These are phyloP conservation scores for Andrena minutula DNA, from an alignment of 2,888 invertebrate genomes.

Conservation along the genomic window DNA sequence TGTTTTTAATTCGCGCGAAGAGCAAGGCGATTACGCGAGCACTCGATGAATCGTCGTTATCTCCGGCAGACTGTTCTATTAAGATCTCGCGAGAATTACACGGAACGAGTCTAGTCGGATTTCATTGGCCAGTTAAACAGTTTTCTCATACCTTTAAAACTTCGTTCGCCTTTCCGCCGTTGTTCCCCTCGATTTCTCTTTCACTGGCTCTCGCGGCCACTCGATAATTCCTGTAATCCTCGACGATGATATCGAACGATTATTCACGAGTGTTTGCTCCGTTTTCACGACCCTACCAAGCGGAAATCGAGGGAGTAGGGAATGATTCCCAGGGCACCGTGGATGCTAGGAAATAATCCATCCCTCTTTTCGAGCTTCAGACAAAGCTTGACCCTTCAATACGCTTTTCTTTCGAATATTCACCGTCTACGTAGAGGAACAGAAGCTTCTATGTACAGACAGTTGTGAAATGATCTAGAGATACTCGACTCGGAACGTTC, in stretches of 20 bases:
- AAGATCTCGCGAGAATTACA: slow-evolving; percentile 59
- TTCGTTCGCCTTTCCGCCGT: slow-evolving; percentile 40
- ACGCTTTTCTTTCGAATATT: no score
- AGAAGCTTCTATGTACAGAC: no score
- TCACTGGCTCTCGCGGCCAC: neutral
- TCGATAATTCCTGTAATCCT: slow-evolving; percentile 31
- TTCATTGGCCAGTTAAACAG: slow-evolving; percentile 61
- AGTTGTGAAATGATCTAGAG: neutral
- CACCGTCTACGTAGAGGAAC: no score
- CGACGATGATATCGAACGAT: slow-evolving; percentile 20
- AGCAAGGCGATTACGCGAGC: slow-evolving; percentile 24
- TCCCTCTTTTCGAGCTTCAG: no score
- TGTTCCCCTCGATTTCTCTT: slow-evolving; percentile 34
- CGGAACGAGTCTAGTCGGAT: slow-evolving; percentile 47
- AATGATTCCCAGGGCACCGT: neutral
- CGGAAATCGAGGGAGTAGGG: neutral
- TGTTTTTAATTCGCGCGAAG: slow-evolving; percentile 12
- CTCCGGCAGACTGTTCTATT: slow-evolving; percentile 41
- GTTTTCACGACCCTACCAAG: neutral
- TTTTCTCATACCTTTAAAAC: slow-evolving; percentile 52
- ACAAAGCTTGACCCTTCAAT: no score
- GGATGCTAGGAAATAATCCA: no score
- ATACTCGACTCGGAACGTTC: neutral
- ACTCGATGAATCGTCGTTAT: slow-evolving; percentile 49
- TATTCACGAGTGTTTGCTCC: slow-evolving; percentile 29